Evolutionary conservation across 2,888 invertebrate species (phyloP).

Genomic region (Mylabris sibirica): DNA sequence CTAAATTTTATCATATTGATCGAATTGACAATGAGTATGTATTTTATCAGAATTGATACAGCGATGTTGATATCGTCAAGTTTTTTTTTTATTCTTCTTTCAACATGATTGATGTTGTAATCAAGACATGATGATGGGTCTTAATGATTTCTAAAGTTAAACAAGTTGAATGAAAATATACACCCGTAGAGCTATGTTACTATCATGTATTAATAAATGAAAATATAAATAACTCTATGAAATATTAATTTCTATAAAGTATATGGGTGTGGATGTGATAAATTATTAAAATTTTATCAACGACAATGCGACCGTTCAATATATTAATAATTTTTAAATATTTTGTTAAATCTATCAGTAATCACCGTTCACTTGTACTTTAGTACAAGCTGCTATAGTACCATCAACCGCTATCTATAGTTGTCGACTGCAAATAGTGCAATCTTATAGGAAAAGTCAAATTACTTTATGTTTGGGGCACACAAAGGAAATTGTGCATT

Average conservation of each 20-base stretch:
- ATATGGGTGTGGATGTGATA: not conserved
- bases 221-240: not conserved
- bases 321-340: too few relatives aligned
- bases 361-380: too few relatives aligned
- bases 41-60: not conserved
- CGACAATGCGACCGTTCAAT: too few relatives aligned
- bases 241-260: not conserved
- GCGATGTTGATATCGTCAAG: not conserved
- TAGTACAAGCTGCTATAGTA: too few relatives aligned
- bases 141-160: not conserved
- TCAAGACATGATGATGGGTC: not conserved
- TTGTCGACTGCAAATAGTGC: too few relatives aligned
- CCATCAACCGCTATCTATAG: too few relatives aligned
- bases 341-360: too few relatives aligned
- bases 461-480: too few relatives aligned
- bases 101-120: constrained; percentile 3
- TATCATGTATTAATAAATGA: not conserved
- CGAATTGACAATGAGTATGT: not conserved
- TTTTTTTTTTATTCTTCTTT: not conserved
- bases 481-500: too few relatives aligned
- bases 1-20: not conserved
- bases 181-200: not conserved
- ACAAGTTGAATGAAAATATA: not conserved
- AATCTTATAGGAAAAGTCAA: too few relatives aligned
- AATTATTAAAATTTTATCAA: too few relatives aligned